Percentiles rank a stretch among this genome's conserved stretches.
These are phyloP conservation scores for Dasysyrphus albostriatus DNA, from an alignment of 2,888 invertebrate species.

Conservation along the genomic window DNA sequence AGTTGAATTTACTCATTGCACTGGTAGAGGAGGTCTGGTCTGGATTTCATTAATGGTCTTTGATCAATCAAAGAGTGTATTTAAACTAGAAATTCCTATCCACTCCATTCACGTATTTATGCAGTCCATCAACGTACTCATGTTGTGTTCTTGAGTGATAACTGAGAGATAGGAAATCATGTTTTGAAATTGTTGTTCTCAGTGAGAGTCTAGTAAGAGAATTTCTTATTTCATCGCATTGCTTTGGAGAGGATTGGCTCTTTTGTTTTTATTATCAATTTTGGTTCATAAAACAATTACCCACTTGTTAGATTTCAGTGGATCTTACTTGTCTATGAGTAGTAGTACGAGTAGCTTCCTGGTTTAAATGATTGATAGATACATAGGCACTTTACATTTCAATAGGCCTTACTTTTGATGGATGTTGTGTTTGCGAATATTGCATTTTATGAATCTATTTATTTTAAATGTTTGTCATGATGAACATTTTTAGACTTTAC, in stretches of 20 bases:
- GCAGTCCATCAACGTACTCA: not conserved
- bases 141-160: too few relatives aligned
- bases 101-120: not conserved
- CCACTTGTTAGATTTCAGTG: not conserved
- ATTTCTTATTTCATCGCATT: not conserved
- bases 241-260: not conserved
- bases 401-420: too few relatives aligned
- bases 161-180: too few relatives aligned
- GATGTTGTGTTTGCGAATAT: too few relatives aligned
- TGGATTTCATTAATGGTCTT: not conserved
- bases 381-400: too few relatives aligned
- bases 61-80: not conserved
- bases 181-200: not conserved
- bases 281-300: not conserved
- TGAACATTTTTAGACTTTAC: too few relatives aligned
- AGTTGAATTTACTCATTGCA: conserved; percentile 21
- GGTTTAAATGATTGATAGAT: not conserved
- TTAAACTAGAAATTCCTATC: not conserved
- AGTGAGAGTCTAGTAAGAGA: not conserved
- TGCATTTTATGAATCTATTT: too few relatives aligned
- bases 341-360: not conserved
- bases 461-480: too few relatives aligned
- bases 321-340: not conserved
- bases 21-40: not conserved
- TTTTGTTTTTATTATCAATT: not conserved